Conservation (phyloP, 2,797 vertebrate species). For the Gadopsis marmoratus region DNA sequence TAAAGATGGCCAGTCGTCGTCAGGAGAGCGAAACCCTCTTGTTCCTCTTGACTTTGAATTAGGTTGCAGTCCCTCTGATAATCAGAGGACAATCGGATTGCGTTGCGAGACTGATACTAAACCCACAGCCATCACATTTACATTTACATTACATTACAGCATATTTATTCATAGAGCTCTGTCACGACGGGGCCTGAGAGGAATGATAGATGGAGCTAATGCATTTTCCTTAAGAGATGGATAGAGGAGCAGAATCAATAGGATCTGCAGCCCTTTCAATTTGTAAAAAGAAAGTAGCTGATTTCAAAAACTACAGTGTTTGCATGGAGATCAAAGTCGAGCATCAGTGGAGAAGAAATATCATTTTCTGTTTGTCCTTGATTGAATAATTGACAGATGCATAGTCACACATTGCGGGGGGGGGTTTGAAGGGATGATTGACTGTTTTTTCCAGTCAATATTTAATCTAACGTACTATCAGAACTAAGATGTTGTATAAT, state of each 20-base stretch:
- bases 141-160: conserved; percentile 79
- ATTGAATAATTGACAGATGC: conserved; percentile 36
- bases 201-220: conserved; percentile 76
- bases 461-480: too few relatives aligned
- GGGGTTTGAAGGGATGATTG: too few relatives aligned
- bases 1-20: conserved; percentile 25
- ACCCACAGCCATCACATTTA: conserved; percentile 74
- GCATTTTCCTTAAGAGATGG: conserved; percentile 60
- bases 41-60: conserved; percentile 65
- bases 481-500: too few relatives aligned
- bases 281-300: conserved; percentile 28
- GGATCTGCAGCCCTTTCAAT: conserved; percentile 48
- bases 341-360: conserved; percentile 8
- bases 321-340: conserved; percentile 27
- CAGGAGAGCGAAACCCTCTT: conserved; percentile 33
- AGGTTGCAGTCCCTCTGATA: conserved; percentile 53
- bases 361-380: conserved; percentile 20
- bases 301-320: conserved; percentile 25
- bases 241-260: conserved; percentile 66
- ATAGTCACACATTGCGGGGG: background rate
- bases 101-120: conserved; percentile 58
- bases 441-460: too few relatives aligned
- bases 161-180: conserved; percentile 77
- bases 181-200: conserved; percentile 58
- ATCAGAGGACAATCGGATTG: conserved; percentile 69